These are phyloP conservation scores for Agrotis exclamationis DNA, from an alignment of 2,888 invertebrate genomes.

Conservation along the genomic window DNA sequence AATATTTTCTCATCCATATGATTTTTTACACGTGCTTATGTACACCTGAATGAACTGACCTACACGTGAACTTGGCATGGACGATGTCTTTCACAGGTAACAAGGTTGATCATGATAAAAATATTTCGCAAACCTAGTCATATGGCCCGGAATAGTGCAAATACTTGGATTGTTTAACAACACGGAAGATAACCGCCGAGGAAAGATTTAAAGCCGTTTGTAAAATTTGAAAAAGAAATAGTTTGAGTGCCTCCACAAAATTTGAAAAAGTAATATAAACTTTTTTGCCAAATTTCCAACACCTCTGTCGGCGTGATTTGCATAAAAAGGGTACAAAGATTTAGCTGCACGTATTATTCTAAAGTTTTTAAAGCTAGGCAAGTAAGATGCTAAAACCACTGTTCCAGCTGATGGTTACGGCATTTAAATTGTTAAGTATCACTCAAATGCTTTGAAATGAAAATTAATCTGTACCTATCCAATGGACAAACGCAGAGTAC, in stretches of 20 bases:
- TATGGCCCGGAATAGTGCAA: conserved; percentile 1
- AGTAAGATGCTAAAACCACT: too few relatives aligned
- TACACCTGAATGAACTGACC: conserved; percentile 55
- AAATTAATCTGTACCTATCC: background rate
- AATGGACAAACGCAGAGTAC: background rate
- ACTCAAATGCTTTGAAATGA: background rate
- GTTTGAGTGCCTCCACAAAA: too few relatives aligned
- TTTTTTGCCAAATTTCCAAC: too few relatives aligned
- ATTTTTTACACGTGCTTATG: conserved; percentile 6
- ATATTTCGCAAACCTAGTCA: conserved; percentile 57
- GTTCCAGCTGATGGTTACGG: too few relatives aligned
- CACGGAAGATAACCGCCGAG: background rate
- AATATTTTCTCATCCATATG: too few relatives aligned
- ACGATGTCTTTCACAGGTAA: conserved; percentile 56
- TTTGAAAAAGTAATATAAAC: too few relatives aligned
- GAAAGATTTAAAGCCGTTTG: background rate
- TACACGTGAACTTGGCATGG: conserved; percentile 63
- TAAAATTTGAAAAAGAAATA: too few relatives aligned
- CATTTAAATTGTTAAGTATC: background rate
- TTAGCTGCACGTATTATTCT: too few relatives aligned
- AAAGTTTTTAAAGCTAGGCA: too few relatives aligned
- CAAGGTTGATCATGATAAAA: conserved; percentile 59
- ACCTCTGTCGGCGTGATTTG: too few relatives aligned
- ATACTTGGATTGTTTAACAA: conserved; percentile 39
- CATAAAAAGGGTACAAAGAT: too few relatives aligned